Conservation (phyloP, 2,888 invertebrate genomes). For the Drosophila koepferae region DNA sequence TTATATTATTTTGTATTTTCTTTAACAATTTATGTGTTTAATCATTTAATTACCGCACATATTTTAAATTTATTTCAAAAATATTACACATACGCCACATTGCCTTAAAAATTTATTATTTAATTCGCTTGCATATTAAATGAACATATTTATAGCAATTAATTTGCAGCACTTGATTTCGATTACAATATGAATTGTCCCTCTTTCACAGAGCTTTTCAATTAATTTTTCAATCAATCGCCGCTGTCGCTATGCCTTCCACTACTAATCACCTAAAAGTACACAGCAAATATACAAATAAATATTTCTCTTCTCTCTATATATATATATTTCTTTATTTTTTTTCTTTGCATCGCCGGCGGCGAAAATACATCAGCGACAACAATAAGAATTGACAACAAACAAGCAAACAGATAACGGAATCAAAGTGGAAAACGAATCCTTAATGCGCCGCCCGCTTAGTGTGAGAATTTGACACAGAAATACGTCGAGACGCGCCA, state of each 20-base stretch:
- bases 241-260: conserved; percentile 17
- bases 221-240: conserved; percentile 37
- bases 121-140: background rate
- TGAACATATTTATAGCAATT: background rate
- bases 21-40: background rate
- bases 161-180: conserved; percentile 7
- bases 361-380: conserved; percentile 39
- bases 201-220: conserved; percentile 3
- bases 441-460: conserved; percentile 41
- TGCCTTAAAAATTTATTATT: background rate
- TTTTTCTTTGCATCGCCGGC: conserved; percentile 29
- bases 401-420: conserved; percentile 44
- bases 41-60: background rate
- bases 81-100: conserved; percentile 4
- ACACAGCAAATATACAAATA: conserved; percentile 26
- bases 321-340: background rate
- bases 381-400: conserved; percentile 26
- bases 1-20: background rate
- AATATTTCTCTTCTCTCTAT: background rate
- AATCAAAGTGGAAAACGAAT: conserved; percentile 35
- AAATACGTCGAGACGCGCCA: conserved; percentile 80
- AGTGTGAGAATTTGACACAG: conserved; percentile 36
- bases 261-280: conserved; percentile 30
- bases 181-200: background rate
- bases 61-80: background rate